Conservation (phyloP, 2,113 vertebrate genomes). For the Scytalopus superciliaris region DNA sequence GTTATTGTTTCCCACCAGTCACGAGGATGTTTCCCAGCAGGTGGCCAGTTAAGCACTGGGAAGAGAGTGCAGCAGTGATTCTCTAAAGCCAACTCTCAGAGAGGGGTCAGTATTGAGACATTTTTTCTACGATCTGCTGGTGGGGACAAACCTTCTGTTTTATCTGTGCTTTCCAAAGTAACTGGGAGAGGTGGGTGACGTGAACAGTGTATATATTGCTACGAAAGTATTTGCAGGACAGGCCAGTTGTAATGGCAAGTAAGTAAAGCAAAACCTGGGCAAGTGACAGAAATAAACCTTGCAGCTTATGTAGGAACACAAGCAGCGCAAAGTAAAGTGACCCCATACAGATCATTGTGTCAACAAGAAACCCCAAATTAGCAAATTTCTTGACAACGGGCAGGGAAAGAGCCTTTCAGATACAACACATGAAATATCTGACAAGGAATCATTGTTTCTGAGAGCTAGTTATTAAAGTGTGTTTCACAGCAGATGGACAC, state of each 20-base stretch:
- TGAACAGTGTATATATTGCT: neutral
- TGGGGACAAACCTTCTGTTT: neutral
- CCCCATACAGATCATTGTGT: neutral
- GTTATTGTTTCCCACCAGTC: neutral
- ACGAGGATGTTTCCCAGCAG: neutral
- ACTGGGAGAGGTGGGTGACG: neutral
- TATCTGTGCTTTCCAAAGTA: neutral
- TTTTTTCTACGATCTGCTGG: neutral
- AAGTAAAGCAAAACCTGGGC: neutral
- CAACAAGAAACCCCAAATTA: neutral
- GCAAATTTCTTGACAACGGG: neutral
- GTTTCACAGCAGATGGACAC: neutral
- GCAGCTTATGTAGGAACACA: neutral
- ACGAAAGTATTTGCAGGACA: neutral
- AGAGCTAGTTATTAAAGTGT: neutral
- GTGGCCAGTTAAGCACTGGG: neutral
- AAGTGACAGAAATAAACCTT: neutral
- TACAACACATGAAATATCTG: neutral
- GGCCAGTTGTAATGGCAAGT: neutral
- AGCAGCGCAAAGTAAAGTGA: neutral
- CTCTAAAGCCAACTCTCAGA: conserved; percentile 6
- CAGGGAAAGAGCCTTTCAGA: neutral
- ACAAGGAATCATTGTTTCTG: neutral
- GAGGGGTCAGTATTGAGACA: conserved; percentile 26
- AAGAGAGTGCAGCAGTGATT: neutral